Conservation (phyloP, 1,140 invertebrate species). For the Cyclina sinensis region DNA sequence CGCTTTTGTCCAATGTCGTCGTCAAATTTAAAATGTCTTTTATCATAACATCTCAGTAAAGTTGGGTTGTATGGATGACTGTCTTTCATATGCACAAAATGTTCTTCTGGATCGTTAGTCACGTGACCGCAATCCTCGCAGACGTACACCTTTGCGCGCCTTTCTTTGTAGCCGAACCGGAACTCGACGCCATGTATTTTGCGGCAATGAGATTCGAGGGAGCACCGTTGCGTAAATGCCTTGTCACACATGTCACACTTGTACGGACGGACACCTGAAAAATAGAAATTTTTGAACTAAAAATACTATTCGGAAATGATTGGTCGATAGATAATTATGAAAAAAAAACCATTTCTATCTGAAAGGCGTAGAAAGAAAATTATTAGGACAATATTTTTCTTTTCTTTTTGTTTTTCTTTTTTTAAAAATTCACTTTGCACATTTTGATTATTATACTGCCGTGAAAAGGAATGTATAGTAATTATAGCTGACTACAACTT, state of each 20-base stretch:
- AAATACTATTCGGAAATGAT: neutral
- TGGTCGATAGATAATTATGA: neutral
- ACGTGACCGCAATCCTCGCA: conserved; percentile 99
- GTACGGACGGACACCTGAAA: conserved; percentile 97
- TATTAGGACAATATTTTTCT: no score
- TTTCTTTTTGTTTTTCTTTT: no score
- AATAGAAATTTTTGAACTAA: no score
- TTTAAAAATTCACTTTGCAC: no score
- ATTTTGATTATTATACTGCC: no score
- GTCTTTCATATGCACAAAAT: conserved; percentile 98
- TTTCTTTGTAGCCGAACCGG: conserved; percentile 98
- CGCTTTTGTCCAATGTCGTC: neutral
- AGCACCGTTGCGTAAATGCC: conserved; percentile 99
- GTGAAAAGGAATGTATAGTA: no score
- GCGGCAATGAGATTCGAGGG: conserved; percentile 98
- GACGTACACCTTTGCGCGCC: conserved; percentile 97
- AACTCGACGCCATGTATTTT: conserved; percentile 99
- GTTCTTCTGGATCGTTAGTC: conserved; percentile 97
- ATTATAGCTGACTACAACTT: no score
- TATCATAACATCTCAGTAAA: conserved; percentile 98
- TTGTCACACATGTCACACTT: conserved; percentile 99
- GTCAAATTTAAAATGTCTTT: conserved; percentile 97
- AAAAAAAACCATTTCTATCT: neutral
- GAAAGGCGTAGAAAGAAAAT: neutral
- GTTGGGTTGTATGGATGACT: conserved; percentile 98